phyloP scores from a whole-genome alignment of 35 echinoderm and acorn worm species.

The Hemicentrotus pulcherrimus region DNA sequence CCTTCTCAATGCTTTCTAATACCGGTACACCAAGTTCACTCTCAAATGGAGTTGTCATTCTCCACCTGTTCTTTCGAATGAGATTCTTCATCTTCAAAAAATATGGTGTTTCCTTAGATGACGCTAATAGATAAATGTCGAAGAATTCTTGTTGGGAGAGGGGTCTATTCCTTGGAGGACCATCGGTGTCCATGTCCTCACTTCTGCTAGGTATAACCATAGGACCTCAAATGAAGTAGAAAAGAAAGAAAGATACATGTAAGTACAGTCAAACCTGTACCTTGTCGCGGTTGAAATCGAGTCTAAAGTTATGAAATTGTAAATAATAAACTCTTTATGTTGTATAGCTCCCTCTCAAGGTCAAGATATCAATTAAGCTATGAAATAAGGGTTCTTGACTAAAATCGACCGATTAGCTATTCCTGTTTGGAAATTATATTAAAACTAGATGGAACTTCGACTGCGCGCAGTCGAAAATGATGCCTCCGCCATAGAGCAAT shows the following conservation, averaged over 20 bases:
- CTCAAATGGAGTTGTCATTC: not conserved
- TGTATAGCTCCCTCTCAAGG: too few species aligned
- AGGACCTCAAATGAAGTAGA: not conserved
- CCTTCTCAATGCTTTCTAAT: not conserved
- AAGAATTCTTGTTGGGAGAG: not conserved
- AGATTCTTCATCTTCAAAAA: not conserved
- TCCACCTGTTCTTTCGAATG: not conserved
- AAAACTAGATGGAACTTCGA: too few species aligned
- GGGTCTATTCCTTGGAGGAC: not conserved
- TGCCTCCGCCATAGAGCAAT: too few species aligned
- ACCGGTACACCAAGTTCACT: not conserved
- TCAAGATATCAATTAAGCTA: too few species aligned
- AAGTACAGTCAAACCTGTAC: too few species aligned
- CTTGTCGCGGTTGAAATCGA: too few species aligned
- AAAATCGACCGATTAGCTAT: too few species aligned
- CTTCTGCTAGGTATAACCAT: not conserved
- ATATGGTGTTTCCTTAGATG: not conserved
- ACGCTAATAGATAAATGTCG: not conserved
- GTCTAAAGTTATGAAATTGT: too few species aligned
- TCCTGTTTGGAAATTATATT: too few species aligned
- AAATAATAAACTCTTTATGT: too few species aligned
- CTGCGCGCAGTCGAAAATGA: too few species aligned
- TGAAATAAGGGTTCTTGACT: too few species aligned
- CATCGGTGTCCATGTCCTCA: not conserved
- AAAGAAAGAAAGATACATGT: not conserved